These are phyloP conservation scores for Pangasius mekongensis DNA, from an alignment of 2,797 vertebrate genomes.

Conservation along the genomic window DNA sequence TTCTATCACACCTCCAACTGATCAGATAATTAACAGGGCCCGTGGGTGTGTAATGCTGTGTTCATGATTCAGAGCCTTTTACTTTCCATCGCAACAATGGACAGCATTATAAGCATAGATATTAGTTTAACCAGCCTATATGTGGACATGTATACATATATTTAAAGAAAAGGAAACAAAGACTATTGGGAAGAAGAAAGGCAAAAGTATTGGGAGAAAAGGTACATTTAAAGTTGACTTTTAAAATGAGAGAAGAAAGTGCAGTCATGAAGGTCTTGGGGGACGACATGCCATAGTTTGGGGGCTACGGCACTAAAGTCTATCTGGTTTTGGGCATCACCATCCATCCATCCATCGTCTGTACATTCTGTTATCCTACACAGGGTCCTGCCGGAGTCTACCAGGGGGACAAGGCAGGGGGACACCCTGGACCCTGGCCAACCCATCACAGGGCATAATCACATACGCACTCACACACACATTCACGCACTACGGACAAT, in stretches of 20 bases:
- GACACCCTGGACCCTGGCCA: too few relatives aligned
- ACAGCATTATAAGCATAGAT: background rate
- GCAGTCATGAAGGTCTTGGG: background rate
- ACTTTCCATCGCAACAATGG: background rate
- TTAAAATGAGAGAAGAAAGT: background rate
- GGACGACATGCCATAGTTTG: background rate
- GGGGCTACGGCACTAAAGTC: background rate
- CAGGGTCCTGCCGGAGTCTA: too few relatives aligned
- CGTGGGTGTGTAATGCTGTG: background rate
- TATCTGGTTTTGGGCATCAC: background rate
- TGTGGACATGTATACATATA: background rate
- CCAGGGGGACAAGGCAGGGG: too few relatives aligned
- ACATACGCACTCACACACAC: too few relatives aligned
- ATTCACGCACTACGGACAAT: too few relatives aligned
- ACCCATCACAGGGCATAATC: too few relatives aligned
- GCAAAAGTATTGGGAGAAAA: background rate
- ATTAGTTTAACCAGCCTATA: background rate
- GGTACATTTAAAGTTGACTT: background rate
- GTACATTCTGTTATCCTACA: too few relatives aligned
- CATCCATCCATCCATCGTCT: too few relatives aligned
- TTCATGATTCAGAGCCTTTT: background rate
- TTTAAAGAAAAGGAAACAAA: background rate
- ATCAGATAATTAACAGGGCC: background rate
- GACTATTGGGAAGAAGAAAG: background rate
- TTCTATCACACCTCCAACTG: background rate